Evolutionary conservation across 2,888 invertebrate species (phyloP), one percentile per base, ranked within the genome.

Genomic region (Heterodera filipjevi): DNA sequence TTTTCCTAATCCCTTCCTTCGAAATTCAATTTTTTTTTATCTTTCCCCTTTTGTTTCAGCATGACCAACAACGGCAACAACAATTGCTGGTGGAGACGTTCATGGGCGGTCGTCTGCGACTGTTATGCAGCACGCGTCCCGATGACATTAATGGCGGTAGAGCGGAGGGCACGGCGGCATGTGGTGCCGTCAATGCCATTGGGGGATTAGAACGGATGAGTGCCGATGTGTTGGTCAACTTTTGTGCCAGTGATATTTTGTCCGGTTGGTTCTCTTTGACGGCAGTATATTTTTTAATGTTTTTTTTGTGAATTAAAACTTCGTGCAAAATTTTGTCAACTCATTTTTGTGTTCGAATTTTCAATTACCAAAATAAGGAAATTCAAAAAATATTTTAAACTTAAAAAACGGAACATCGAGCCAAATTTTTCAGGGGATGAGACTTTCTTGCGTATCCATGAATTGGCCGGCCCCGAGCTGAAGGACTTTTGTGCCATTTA

Each of bases 191-290:
- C n/a, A n/a, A n/a, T 59, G 59, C 59, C n/a, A 27, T 59, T 12
- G n/a, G n/a, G n/a, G 59, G 59, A 5, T 27, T 59, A 27, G 59
- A 59, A 59, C 59, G 59, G n/a, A 59, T 59, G 59, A 59, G 59
- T 59, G 68, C 68, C 68, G 80, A 80, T 80, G 80, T 79, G 33
- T 27, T 79, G 27, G 79, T 79, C 19, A 79, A 79, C 66, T 79
- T 79, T 33, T 80, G 79, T 33, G 76, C 78, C n/a, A 68, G 78
- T 27, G 68, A 79, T 27, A 80, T 79, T 80, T 33, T 80, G 46
- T 80, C 79, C 1, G 79, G 79, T 79, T n/a, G n/a, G n/a, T n/a
- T n/a, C n/a, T n/a, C n/a, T n/a, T n/a, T n/a, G n/a, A n/a, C n/a
- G n/a, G n/a, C n/a, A n/a, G n/a, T n/a, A n/a, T n/a, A n/a, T n/a